Conservation (phyloP, 2,888 invertebrate species). For the Drosophila koepferae region DNA sequence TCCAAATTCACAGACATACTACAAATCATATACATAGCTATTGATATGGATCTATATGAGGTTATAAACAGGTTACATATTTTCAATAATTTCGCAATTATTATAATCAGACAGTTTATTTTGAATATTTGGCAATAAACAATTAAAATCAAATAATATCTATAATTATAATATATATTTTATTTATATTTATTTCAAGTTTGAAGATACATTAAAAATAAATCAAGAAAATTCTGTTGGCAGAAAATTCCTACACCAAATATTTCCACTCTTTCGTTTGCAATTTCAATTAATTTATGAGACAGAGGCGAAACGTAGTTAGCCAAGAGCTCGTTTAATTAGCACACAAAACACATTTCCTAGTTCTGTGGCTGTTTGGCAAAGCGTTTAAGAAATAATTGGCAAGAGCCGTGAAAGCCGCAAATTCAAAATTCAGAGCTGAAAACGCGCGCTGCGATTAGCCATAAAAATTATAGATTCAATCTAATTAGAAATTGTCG, state of each 20-base stretch:
- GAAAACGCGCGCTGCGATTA: conserved; percentile 68
- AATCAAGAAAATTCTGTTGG: background rate
- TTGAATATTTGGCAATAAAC: background rate
- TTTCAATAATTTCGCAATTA: background rate
- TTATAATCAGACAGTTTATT: background rate
- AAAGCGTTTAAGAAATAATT: conserved; percentile 39
- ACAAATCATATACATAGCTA: too few relatives aligned
- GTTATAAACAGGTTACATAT: too few relatives aligned
- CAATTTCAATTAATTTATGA: conserved; percentile 36
- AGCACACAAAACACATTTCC: conserved; percentile 62
- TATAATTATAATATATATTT: background rate
- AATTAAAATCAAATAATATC: background rate
- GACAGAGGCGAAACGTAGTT: conserved; percentile 8
- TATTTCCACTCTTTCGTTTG: conserved; percentile 2
- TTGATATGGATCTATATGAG: too few relatives aligned
- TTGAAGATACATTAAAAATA: background rate
- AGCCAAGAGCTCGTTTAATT: conserved; percentile 55
- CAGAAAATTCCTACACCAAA: background rate
- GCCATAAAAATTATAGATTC: conserved; percentile 84
- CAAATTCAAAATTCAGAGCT: conserved; percentile 70
- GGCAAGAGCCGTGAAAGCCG: conserved; percentile 51
- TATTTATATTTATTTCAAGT: background rate
- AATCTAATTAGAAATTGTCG: conserved; percentile 82
- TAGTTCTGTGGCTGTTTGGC: conserved; percentile 32
- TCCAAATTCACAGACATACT: too few relatives aligned